These are phyloP conservation scores for Dendroctonus valens DNA, from an alignment of 1,140 invertebrate genomes.

Conservation along the genomic window DNA sequence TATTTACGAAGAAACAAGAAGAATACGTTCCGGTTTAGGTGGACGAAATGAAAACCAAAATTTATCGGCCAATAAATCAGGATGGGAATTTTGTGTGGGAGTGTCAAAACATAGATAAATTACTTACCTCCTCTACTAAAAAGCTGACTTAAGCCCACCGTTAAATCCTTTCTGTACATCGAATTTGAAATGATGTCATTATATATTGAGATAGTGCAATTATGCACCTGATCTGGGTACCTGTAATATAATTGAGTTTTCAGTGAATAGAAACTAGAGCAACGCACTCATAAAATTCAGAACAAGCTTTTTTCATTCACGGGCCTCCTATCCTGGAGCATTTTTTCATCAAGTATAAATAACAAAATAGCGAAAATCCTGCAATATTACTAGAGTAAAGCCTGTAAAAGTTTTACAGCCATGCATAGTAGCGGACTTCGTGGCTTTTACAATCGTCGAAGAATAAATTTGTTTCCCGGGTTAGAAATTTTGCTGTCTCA, in stretches of 20 bases:
- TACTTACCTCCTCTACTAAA: constrained; percentile 74
- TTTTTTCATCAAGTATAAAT: constrained; percentile 16
- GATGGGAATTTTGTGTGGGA: no score
- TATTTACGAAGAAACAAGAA: constrained; percentile 16
- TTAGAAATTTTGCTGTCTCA: no score
- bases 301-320: constrained; percentile 18
- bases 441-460: no score
- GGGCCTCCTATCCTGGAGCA: neutral
- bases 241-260: constrained; percentile 53
- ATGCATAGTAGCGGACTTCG: constrained; percentile 5
- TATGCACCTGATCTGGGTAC: constrained; percentile 88
- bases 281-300: constrained; percentile 4
- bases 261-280: neutral
- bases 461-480: no score
- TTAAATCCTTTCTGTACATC: constrained; percentile 86
- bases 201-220: constrained; percentile 86
- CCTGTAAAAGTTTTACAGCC: constrained; percentile 23
- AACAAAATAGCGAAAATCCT: constrained; percentile 22
- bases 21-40: constrained; percentile 15
- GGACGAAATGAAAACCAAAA: neutral
- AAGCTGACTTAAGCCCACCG: constrained; percentile 84
- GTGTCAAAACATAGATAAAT: no score
- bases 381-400: constrained; percentile 10
- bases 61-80: constrained; percentile 55
- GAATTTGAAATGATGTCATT: constrained; percentile 75